Base-by-base conservation (phyloP, 92 coral and sea anemone genomes). In the Bergia sp. region DNA sequence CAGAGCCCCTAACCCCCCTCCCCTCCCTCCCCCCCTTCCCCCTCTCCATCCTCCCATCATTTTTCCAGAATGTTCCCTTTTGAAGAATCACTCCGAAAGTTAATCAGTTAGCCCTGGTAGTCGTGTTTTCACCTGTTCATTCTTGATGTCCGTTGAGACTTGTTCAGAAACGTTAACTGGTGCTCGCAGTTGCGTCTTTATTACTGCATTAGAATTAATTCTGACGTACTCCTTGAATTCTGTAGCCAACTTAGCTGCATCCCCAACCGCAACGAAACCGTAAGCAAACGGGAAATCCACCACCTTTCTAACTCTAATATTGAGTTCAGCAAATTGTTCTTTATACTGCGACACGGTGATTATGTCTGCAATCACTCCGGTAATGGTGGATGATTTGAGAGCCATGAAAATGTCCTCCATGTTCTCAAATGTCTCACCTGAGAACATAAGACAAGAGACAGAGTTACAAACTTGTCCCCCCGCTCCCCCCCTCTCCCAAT, bases 261-360 rank as follows among this genome's bases (percentile, higher is more conserved):
- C 87, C 16, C 87, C 79, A 13, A 47, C 42, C 43, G 37, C 20
- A 2, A 84, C 66, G 5, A 38, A 1, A 39, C 87, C 87, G 64
- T 47, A 84, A 37, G 41, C 64, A 29, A 84, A 84, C 65, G 87
- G 87, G n/a, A 84, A 71, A 84, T 71, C n/a, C 18, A 84, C 87
- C 12, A 84, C 87, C 74, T 72, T 84, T 37, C 79, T 84, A 4
- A 71, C 43, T 45, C 7, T 65, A 36, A 84, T 20, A 4, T 84
- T 45, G 5, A 84, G 78, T 29, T 84, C 58, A 42, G 38, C 10
- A 16, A 84, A 45, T 12, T 47, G 41, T 84, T 37, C 43, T 20
- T 47, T 44, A 69, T 84, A 84, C 40, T 84, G 78, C n/a, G 78
- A 71, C 12, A 38, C 79, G 7, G 87, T 47, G 1, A 84, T 29